phyloP scores from a whole-genome alignment of 2,797 vertebrate genomes.

The Phataginus tricuspis region DNA sequence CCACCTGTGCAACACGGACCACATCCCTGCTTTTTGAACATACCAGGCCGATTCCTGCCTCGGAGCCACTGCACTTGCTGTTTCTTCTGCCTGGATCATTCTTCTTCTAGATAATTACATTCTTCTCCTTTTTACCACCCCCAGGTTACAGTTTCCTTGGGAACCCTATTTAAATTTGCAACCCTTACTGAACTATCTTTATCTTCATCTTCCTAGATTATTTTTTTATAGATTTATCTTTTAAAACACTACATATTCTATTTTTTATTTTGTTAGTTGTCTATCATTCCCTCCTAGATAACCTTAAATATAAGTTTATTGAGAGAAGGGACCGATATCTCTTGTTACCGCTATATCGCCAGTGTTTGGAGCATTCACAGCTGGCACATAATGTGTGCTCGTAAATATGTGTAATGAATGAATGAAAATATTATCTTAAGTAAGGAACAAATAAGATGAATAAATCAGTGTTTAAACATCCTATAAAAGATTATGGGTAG shows the following conservation, averaged over 20 bases:
- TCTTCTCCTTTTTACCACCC: not conserved
- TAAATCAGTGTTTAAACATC: not conserved
- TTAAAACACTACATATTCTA: not conserved
- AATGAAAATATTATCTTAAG: constrained; percentile 17
- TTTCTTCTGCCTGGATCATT: not conserved
- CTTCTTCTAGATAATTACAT: not conserved
- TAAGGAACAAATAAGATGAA: not conserved
- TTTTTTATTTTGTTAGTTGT: not conserved
- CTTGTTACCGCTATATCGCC: not conserved
- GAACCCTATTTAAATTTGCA: not conserved
- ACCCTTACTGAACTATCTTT: not conserved
- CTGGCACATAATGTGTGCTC: not conserved
- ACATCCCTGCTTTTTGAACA: not conserved
- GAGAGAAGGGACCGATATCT: not conserved
- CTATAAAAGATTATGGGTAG: not conserved
- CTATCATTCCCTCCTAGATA: not conserved
- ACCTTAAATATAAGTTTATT: not conserved
- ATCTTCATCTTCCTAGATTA: not conserved
- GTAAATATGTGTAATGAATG: not conserved
- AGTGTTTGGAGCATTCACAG: not conserved
- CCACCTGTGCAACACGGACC: not conserved
- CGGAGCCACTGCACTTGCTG: not conserved
- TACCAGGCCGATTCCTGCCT: not conserved
- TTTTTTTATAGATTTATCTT: not conserved
- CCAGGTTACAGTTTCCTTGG: not conserved